Evolutionary conservation across 2,113 vertebrate genomes (phyloP).

Genomic region (Lathamus discolor): DNA sequence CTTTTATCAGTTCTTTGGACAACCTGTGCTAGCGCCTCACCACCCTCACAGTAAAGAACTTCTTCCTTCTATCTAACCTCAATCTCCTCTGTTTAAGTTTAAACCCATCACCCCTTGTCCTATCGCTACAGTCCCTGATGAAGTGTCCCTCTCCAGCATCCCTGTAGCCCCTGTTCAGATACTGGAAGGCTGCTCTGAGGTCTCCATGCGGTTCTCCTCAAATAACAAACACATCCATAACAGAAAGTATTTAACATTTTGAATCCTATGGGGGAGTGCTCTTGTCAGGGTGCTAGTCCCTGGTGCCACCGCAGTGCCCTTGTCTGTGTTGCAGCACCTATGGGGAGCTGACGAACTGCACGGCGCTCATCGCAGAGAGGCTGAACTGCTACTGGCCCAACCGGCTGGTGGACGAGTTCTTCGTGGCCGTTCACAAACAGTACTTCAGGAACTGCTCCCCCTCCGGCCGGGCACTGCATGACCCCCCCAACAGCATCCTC

Average conservation of each 20-base stretch:
- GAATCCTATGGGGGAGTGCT: neutral
- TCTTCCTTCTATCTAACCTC: no score
- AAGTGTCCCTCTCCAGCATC: neutral
- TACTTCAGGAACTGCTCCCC: slow-evolving; percentile 88
- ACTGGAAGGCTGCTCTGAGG: neutral
- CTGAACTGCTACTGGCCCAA: slow-evolving; percentile 93
- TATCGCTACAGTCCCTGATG: neutral
- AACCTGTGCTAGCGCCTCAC: neutral
- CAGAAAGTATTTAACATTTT: neutral
- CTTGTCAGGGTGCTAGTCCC: neutral
- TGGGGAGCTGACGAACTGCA: slow-evolving; percentile 88
- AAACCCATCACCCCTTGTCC: neutral
- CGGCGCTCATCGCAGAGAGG: slow-evolving; percentile 73
- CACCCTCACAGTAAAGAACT: neutral
- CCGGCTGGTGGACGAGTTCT: slow-evolving; percentile 87
- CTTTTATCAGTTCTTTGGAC: neutral
- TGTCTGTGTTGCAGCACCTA: slow-evolving; percentile 73
- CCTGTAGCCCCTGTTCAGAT: neutral
- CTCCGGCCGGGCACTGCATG: slow-evolving; percentile 80
- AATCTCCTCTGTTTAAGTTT: neutral
- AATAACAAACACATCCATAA: neutral
- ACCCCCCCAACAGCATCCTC: slow-evolving; percentile 85
- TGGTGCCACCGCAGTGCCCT: neutral
- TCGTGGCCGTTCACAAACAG: slow-evolving; percentile 82
- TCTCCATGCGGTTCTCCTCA: neutral